A percentile compares a stretch with the other conserved stretches of the same genome.
phyloP scores from a whole-genome alignment of 2,888 invertebrate genomes.

The Amphipyra tragopoginis region DNA sequence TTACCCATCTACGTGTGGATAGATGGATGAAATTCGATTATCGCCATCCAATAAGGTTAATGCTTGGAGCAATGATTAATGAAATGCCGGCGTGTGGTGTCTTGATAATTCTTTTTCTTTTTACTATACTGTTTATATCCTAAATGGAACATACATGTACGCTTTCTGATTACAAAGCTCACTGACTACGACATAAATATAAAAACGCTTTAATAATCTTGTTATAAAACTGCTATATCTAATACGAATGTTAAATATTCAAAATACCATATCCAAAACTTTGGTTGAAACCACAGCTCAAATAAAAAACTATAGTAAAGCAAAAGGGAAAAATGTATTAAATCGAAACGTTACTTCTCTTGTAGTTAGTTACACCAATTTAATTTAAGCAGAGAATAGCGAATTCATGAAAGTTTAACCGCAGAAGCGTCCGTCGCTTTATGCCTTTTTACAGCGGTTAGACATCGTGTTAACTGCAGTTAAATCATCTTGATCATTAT shows the following conservation, averaged over 20 bases:
- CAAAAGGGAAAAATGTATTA: constrained; percentile 5
- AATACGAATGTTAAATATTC: too few relatives aligned
- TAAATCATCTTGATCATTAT: not conserved
- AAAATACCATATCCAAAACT: not conserved
- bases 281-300: constrained; percentile 9
- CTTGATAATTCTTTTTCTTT: not conserved
- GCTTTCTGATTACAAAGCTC: too few relatives aligned
- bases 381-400: constrained; percentile 19
- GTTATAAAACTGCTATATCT: too few relatives aligned
- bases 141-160: too few relatives aligned
- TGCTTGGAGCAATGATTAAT: constrained; percentile 21
- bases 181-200: too few relatives aligned
- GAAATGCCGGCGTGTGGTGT: constrained; percentile 1
- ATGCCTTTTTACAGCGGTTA: constrained; percentile 1
- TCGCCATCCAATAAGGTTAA: constrained; percentile 20
- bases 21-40: constrained; percentile 46
- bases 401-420: constrained; percentile 8
- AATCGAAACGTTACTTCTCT: constrained; percentile 21
- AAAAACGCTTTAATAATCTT: too few relatives aligned
- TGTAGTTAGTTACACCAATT: constrained; percentile 21
- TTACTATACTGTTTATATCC: too few relatives aligned
- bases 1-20: constrained; percentile 28
- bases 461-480: not conserved
- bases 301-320: constrained; percentile 10
- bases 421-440: not conserved